phyloP scores from a whole-genome alignment of 1,140 invertebrate genomes.

The Eulimnadia texana region DNA sequence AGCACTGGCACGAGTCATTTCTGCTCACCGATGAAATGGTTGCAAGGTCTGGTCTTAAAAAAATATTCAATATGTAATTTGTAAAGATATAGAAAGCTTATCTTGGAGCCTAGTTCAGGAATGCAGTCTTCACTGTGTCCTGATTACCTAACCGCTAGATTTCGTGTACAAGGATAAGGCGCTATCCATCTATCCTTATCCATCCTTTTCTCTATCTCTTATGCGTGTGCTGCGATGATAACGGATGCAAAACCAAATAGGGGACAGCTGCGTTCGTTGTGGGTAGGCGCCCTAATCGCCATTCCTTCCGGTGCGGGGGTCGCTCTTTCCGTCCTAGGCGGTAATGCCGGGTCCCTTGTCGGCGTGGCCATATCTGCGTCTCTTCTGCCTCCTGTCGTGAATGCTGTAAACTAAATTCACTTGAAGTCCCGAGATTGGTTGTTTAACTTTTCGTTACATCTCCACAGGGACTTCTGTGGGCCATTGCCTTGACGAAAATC shows the following conservation, averaged over 20 bases:
- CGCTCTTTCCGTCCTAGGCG: constrained; percentile 67
- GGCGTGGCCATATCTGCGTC: constrained; percentile 81
- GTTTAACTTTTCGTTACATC: not conserved
- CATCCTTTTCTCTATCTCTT: not conserved
- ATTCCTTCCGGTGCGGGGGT: constrained; percentile 62
- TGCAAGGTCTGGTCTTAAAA: constrained; percentile 44
- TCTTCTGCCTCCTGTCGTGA: constrained; percentile 69
- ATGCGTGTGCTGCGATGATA: not conserved
- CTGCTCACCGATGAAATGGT: constrained; percentile 75
- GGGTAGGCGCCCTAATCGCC: constrained; percentile 51
- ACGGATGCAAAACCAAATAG: constrained; percentile 26
- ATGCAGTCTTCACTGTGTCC: no score
- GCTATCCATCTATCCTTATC: no score
- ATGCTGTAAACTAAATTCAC: constrained; percentile 40
- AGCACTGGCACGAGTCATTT: constrained; percentile 53
- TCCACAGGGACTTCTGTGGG: constrained; percentile 60
- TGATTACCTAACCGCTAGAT: no score
- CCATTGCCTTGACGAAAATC: constrained; percentile 38
- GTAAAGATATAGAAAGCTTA: no score
- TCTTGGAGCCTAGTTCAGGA: no score
- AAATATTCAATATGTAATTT: no score
- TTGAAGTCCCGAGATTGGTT: no score
- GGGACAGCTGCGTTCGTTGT: constrained; percentile 43
- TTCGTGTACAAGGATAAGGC: no score
- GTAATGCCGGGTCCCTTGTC: constrained; percentile 66